Evolutionary conservation across 2,113 vertebrate genomes (phyloP), one percentile per base, ranked within the genome.

Genomic region (Marcusenius ussheri): DNA sequence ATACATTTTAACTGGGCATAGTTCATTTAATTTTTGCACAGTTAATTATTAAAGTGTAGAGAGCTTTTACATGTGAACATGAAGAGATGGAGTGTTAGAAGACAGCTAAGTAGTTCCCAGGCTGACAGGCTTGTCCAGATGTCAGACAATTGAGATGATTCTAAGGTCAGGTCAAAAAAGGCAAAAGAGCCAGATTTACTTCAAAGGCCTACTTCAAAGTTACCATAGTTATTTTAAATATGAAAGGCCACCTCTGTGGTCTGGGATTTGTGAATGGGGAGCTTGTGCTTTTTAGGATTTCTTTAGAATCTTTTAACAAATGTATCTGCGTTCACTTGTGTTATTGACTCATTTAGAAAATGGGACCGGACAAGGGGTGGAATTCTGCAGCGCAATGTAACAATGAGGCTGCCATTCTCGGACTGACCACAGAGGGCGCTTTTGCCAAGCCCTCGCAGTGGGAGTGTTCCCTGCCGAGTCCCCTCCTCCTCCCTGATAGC

Each of bases 391-490:
- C 70, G 70, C 70, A 77, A 17, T 39, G 70, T 39, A 77, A 35
- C 31, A 39, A 31, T 39, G 70, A 77, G 35, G 17, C 35, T 80
- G 74, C 15, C 35, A 42, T 80, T 80, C 74, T 6, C 21, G 9
- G 8, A 53, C 49, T 19, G 31, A 53, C 85, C 85, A 45, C 27
- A 5, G n/a, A 50, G 27, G 85, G 90, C 87, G 87, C 70, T 88
- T 39, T 47, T 53, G 1, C 5, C 50, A 19, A 58, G 45, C 58
- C 42, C 83, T 47, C 42, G 17, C 27, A 5, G 90, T 83, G 87
- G 87, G 90, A 88, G 90, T 90, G 90, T 88, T 88, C 86, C 49
- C 47, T 83, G 87, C 24, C 49, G 80, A 88, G 51, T 88, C 90
- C 27, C 86, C 90, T 83, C 90, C 90, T 83, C 90, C 90, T 88